These are phyloP conservation scores for Lichenostomus cassidix DNA, from an alignment of 2,113 vertebrate species.

Conservation along the genomic window DNA sequence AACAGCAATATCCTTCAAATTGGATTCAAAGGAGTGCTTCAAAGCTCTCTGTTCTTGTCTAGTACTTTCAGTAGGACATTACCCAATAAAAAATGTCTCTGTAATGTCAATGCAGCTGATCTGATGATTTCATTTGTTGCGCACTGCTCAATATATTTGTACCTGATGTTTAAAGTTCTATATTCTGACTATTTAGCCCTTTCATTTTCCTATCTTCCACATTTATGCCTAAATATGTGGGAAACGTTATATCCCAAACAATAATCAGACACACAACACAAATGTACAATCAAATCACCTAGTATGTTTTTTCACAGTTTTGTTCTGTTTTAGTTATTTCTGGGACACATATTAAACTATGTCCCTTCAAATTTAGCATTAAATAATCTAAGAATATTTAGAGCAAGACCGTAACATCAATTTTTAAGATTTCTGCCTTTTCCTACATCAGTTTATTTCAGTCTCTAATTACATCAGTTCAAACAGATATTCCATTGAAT, in stretches of 20 bases:
- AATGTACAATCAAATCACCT: neutral
- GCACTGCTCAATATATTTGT: neutral
- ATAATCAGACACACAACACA: neutral
- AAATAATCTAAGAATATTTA: neutral
- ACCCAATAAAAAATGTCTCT: neutral
- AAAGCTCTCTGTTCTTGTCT: neutral
- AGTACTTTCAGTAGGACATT: neutral
- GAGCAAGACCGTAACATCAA: rapidly evolving
- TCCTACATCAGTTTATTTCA: neutral
- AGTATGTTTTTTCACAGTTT: neutral
- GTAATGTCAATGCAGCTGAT: neutral
- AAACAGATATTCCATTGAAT: neutral
- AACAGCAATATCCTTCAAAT: neutral
- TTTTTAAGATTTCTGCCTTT: neutral
- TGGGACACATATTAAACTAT: neutral
- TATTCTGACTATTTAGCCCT: neutral
- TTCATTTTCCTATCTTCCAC: neutral
- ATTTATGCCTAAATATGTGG: neutral
- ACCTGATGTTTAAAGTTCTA: neutral
- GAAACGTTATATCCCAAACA: neutral
- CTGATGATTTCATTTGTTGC: neutral
- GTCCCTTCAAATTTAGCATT: neutral
- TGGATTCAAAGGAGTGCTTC: neutral
- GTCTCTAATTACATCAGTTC: neutral
- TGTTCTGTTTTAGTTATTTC: neutral